Evolutionary conservation across 2,888 invertebrate species (phyloP).

Genomic region (Orthonevra nobilis): DNA sequence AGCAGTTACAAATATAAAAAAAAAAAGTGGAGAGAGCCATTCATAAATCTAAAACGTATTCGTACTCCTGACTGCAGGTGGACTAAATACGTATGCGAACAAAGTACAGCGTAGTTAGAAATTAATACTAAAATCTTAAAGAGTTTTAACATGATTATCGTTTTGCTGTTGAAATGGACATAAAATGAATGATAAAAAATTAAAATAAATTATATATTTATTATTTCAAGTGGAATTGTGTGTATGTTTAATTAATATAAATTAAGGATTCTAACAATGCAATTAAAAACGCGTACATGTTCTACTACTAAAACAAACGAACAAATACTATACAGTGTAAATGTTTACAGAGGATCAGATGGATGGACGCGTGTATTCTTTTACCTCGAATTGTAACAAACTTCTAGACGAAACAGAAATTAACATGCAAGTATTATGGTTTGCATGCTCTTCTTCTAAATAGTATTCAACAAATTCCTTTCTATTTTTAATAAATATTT

Average conservation of each 20-base stretch:
- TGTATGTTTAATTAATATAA: slow-evolving; percentile 57
- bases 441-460: slow-evolving; percentile 22
- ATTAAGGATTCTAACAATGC: slow-evolving; percentile 49
- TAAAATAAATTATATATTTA: slow-evolving; percentile 47
- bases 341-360: slow-evolving; percentile 22
- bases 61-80: slow-evolving; percentile 2
- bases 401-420: slow-evolving; percentile 50
- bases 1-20: slow-evolving; percentile 34
- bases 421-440: slow-evolving; percentile 36
- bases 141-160: slow-evolving; percentile 26
- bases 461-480: slow-evolving; percentile 56
- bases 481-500: slow-evolving; percentile 49
- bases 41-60: slow-evolving; percentile 47
- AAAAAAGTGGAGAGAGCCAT: slow-evolving; percentile 32
- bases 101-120: slow-evolving; percentile 24
- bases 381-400: slow-evolving; percentile 44
- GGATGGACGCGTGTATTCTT: slow-evolving; percentile 59
- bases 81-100: neutral
- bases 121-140: slow-evolving; percentile 26
- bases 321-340: slow-evolving; percentile 41
- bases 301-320: slow-evolving; percentile 46
- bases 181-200: slow-evolving; percentile 37
- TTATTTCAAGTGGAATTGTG: slow-evolving; percentile 58
- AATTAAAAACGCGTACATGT: slow-evolving; percentile 17
- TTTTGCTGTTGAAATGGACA: slow-evolving; percentile 27